These are phyloP conservation scores for Hydroisotoma schaefferi DNA, from an alignment of 2,888 invertebrate genomes.

Conservation along the genomic window DNA sequence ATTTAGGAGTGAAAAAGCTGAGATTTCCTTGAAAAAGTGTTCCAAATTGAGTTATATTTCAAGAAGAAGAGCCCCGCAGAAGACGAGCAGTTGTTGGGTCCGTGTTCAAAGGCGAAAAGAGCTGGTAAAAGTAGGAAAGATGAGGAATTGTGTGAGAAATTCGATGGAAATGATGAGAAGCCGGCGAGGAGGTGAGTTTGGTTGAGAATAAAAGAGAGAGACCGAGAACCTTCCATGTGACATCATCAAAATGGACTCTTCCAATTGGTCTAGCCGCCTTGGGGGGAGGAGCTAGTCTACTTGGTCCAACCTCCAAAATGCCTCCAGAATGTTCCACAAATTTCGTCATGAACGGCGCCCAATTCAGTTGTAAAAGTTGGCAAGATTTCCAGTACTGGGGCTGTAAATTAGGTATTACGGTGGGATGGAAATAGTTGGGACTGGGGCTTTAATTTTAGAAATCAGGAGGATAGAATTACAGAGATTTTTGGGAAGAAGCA, in stretches of 20 bases:
- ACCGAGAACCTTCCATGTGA: conserved; percentile 3
- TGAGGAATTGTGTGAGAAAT: too few species aligned
- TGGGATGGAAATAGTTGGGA: too few species aligned
- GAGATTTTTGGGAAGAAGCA: too few species aligned
- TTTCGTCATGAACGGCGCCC: not conserved
- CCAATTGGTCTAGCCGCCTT: not conserved
- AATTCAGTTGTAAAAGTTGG: not conserved
- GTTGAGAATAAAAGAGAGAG: not conserved
- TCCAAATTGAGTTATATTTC: not conserved
- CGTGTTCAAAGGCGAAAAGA: not conserved
- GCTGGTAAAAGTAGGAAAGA: not conserved
- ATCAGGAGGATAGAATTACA: too few species aligned
- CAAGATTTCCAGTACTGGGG: not conserved
- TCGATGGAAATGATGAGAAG: not conserved
- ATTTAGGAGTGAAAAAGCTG: not conserved
- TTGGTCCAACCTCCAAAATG: not conserved
- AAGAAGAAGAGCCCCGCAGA: too few species aligned
- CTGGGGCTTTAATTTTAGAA: too few species aligned
- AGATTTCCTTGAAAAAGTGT: not conserved
- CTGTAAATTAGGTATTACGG: too few species aligned
- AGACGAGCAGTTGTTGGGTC: too few species aligned
- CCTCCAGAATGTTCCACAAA: conserved; percentile 1
- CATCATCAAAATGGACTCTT: not conserved
- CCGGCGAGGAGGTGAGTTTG: too few species aligned
- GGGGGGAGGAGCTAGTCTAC: not conserved